Base-by-base conservation (phyloP, 2,888 invertebrate genomes). In the Metalampra italica region DNA sequence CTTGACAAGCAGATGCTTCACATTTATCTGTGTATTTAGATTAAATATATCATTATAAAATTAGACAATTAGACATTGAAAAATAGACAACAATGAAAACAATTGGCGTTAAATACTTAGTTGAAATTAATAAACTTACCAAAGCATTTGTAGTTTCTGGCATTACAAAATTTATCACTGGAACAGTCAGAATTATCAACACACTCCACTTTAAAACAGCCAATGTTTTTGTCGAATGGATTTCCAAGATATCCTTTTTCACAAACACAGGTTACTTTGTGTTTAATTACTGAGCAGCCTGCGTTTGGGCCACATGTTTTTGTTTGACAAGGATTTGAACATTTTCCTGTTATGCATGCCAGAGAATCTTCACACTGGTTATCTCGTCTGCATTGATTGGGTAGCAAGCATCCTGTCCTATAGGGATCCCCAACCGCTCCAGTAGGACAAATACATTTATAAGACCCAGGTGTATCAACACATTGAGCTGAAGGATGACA, bases 201-300 rank as follows among this genome's bases (percentile, higher is more conserved):
- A 77, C 97, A 97, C 82, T 97, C 97, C 1, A 97, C 97, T 81
- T 94, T 95, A 75, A 96, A 96, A 69, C 97, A 97, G 34, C 97
- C 97, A 46, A 96, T 91, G 45, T 91, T 91, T 47, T 90, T 86
- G 66, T 96, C 95, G 48, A 91, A 91, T 4, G 96, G 93, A 83
- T 96, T 96, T 8, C 97, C 97, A 30, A 97, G 88, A 72, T 93
- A 94, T 14, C 96, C 96, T 51, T 93, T 91, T 37, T 95, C 94
- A 73, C 97, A 97, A 34, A 91, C 90, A 68, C 97, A 97, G 15
- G 92, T 83, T 0, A 95, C 92, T 66, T 77, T 90, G 65, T 97
- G 96, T 54, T 93, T 92, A 15, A 91, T 86, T 0, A 94, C 93
- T 34, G 92, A 91, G 68, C 97, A 97, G 38, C 92, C 64, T 0